Evolutionary conservation across 1,140 invertebrate genomes (phyloP).

Genomic region (Drosophila nannoptera): DNA sequence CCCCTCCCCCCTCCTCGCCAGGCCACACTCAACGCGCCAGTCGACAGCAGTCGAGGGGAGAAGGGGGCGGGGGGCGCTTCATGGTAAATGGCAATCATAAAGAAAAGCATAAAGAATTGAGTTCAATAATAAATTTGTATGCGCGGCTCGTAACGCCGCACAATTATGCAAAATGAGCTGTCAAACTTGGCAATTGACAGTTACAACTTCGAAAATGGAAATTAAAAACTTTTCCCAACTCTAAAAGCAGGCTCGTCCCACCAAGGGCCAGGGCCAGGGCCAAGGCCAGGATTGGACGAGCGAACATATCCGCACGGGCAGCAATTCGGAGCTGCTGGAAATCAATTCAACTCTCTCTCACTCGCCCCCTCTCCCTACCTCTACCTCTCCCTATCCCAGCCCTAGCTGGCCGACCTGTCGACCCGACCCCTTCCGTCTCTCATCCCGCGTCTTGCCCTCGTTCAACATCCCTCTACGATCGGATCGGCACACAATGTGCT

Average conservation of each 20-base stretch:
- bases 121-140: conserved; percentile 76
- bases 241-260: neutral
- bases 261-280: too few relatives aligned
- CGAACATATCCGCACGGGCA: too few relatives aligned
- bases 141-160: conserved; percentile 49
- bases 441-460: too few relatives aligned
- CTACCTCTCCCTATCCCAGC: too few relatives aligned
- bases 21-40: neutral
- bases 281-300: too few relatives aligned
- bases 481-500: too few relatives aligned
- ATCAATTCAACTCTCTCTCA: too few relatives aligned
- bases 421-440: too few relatives aligned
- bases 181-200: conserved; percentile 63
- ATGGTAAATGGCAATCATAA: conserved; percentile 59
- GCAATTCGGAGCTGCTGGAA: too few relatives aligned
- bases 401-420: too few relatives aligned
- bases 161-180: conserved; percentile 76
- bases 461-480: too few relatives aligned
- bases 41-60: neutral
- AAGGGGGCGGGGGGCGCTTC: neutral
- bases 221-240: conserved; percentile 30
- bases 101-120: conserved; percentile 75
- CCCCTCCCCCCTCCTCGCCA: neutral
- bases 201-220: conserved; percentile 37
- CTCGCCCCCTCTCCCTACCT: too few relatives aligned